Conservation (phyloP, 2,797 vertebrate genomes). For the Xyrichtys novacula region DNA sequence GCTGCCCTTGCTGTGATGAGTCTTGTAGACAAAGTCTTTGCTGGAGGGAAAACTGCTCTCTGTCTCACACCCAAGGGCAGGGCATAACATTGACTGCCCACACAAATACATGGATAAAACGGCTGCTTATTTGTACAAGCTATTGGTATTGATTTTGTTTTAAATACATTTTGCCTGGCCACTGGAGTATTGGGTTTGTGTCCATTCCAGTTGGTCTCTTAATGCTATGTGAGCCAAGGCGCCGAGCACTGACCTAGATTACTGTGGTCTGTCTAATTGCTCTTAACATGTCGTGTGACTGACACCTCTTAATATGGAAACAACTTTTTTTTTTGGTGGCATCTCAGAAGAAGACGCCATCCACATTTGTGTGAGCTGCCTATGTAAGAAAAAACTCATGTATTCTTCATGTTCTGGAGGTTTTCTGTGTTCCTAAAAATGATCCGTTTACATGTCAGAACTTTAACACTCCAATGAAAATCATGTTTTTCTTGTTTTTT, state of each 20-base stretch:
- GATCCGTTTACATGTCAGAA: no score
- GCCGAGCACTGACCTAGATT: slow-evolving; percentile 58
- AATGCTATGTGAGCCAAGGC: slow-evolving; percentile 59
- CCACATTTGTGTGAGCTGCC: neutral
- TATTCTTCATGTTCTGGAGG: slow-evolving; percentile 40
- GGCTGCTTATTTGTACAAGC: slow-evolving; percentile 77
- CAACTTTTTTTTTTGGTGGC: neutral
- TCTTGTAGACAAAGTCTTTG: slow-evolving; percentile 59
- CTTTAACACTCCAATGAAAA: no score
- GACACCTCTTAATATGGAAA: slow-evolving; percentile 32
- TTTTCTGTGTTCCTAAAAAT: slow-evolving; percentile 47
- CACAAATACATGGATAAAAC: slow-evolving; percentile 76
- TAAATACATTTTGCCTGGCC: slow-evolving; percentile 78
- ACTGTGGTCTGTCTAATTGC: slow-evolving; percentile 53
- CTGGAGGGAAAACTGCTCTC: slow-evolving; percentile 59
- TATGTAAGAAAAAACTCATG: slow-evolving; percentile 21
- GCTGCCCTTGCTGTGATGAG: slow-evolving; percentile 47
- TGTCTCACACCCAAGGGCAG: slow-evolving; percentile 62
- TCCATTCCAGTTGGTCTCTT: slow-evolving; percentile 75
- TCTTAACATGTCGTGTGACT: slow-evolving; percentile 44
- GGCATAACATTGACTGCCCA: slow-evolving; percentile 74
- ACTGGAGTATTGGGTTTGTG: slow-evolving; percentile 80
- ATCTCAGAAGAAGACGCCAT: slow-evolving; percentile 10
- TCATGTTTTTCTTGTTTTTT: no score
- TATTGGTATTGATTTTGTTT: slow-evolving; percentile 83